Evolutionary conservation across 1,140 invertebrate genomes (phyloP).

Genomic region (Temnothorax curvispinosus): DNA sequence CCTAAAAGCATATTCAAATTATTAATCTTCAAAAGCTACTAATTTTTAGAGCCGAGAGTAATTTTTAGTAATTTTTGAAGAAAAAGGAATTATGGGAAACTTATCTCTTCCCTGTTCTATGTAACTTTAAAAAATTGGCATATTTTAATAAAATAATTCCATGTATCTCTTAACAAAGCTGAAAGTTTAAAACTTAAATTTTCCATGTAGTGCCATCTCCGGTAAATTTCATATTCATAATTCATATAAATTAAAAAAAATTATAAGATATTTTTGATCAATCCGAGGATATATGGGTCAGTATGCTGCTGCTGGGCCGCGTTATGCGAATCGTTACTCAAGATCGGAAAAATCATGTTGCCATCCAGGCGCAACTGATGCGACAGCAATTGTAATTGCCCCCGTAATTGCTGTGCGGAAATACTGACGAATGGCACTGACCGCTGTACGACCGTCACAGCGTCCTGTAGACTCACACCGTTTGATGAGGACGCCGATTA

Average conservation of each 20-base stretch:
- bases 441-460: slow-evolving; percentile 35
- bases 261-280: background rate
- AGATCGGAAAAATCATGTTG: slow-evolving; percentile 36
- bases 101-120: background rate
- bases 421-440: slow-evolving; percentile 15
- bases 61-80: background rate
- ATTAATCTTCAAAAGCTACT: background rate
- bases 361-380: slow-evolving; percentile 61
- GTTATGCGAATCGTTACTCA: no score
- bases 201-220: background rate
- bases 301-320: no score
- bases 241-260: background rate
- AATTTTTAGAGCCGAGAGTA: background rate
- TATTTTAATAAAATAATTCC: background rate
- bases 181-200: background rate
- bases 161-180: background rate
- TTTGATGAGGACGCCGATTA: background rate
- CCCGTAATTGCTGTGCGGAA: slow-evolving; percentile 41
- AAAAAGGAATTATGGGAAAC: background rate
- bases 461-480: slow-evolving; percentile 58
- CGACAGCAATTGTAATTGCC: slow-evolving; percentile 61
- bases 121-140: background rate
- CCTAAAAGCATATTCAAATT: background rate
- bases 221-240: background rate
- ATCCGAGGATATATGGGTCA: no score